A percentile compares a stretch with the other conserved stretches of the same genome.
These are phyloP conservation scores for Pherbina coryleti DNA, from an alignment of 2,888 invertebrate genomes.

Conservation along the genomic window DNA sequence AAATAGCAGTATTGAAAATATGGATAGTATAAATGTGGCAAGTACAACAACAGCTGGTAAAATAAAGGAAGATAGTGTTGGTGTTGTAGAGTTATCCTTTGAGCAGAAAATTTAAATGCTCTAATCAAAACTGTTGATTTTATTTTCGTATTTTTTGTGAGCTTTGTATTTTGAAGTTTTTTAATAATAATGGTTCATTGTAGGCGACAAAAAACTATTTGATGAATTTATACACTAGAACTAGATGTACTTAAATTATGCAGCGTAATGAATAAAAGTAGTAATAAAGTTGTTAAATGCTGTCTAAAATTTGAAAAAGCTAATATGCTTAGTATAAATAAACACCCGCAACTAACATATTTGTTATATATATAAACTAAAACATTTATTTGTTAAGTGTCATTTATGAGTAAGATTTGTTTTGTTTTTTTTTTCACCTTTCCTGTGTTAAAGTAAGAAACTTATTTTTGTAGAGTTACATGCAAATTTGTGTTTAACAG, in stretches of 20 bases:
- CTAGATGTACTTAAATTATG: slow-evolving; percentile 13
- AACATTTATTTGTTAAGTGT: neutral
- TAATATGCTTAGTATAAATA: neutral
- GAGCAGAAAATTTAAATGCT: slow-evolving; percentile 31
- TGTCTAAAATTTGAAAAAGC: neutral
- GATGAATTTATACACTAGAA: neutral
- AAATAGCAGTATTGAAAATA: slow-evolving; percentile 22
- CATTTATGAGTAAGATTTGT: neutral
- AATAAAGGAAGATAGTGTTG: neutral
- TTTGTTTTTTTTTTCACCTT: no score
- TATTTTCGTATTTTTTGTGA: slow-evolving; percentile 29
- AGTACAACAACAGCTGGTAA: neutral
- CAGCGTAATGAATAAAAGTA: neutral
- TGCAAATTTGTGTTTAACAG: neutral
- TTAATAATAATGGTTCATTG: neutral
- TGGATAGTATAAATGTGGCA: neutral
- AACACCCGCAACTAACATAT: neutral
- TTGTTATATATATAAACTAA: neutral
- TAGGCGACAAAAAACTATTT: neutral
- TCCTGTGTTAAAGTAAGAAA: neutral
- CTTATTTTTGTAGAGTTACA: slow-evolving; percentile 4
- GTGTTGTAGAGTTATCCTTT: neutral
- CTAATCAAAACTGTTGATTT: slow-evolving; percentile 49
- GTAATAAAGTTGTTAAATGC: neutral
- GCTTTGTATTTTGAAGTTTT: neutral